Conservation (phyloP, 2,888 invertebrate species). For the Ectropis crepuscularia region DNA sequence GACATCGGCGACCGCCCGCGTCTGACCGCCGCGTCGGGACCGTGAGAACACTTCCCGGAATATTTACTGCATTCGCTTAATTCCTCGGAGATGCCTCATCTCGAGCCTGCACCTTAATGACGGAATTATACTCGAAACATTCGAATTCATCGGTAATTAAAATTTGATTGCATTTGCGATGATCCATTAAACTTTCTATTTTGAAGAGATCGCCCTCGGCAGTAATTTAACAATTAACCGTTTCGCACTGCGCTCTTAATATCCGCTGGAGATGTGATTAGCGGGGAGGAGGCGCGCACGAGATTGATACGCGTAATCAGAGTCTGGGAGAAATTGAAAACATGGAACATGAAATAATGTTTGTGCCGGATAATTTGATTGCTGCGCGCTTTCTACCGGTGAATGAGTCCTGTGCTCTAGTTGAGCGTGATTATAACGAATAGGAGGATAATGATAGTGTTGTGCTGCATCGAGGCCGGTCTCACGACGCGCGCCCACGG, state of each 20-base stretch:
- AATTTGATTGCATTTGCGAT: constrained; percentile 42
- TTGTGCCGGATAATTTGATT: constrained; percentile 4
- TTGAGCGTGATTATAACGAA: constrained; percentile 45
- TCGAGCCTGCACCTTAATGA: constrained; percentile 30
- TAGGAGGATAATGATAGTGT: constrained; percentile 46
- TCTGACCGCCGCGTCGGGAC: constrained; percentile 7
- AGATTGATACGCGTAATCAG: constrained; percentile 4
- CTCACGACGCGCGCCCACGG: constrained; percentile 38
- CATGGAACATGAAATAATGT: not conserved
- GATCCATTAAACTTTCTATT: constrained; percentile 38
- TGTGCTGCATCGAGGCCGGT: constrained; percentile 22
- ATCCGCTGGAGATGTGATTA: constrained; percentile 1
- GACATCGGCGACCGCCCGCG: constrained; percentile 47
- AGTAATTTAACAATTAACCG: constrained; percentile 24
- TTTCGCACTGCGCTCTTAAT: constrained; percentile 12
- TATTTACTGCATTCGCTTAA: constrained; percentile 24
- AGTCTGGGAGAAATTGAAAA: not conserved
- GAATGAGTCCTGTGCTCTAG: constrained; percentile 46
- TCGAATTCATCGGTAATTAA: constrained; percentile 40
- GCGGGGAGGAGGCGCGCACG: not conserved
- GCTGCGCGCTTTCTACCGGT: constrained; percentile 32
- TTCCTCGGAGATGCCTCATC: constrained; percentile 26
- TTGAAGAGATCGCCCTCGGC: constrained; percentile 20
- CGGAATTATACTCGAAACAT: constrained; percentile 28
- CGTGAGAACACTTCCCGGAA: constrained; percentile 30